Percentiles rank a stretch among this genome's conserved stretches.
These are phyloP conservation scores for Lochmaea capreae DNA, from an alignment of 2,888 invertebrate species.

Conservation along the genomic window DNA sequence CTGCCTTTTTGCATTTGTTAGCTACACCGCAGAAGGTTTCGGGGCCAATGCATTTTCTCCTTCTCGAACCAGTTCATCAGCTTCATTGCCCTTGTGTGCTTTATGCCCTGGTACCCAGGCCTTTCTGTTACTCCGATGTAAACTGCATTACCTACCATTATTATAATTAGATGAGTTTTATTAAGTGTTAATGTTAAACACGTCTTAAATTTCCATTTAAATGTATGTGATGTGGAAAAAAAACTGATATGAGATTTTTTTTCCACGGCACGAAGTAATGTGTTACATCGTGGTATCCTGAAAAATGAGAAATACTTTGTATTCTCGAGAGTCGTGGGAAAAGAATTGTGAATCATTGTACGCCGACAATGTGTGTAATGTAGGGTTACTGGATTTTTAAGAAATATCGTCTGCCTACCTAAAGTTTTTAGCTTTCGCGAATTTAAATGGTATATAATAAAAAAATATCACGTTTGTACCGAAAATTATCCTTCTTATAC, in stretches of 20 bases:
- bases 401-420: background rate
- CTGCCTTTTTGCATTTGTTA: too few relatives aligned
- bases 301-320: constrained; percentile 7
- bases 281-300: background rate
- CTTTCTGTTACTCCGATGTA: too few relatives aligned
- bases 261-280: background rate
- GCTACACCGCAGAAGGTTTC: too few relatives aligned
- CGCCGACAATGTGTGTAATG: background rate
- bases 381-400: background rate
- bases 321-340: background rate
- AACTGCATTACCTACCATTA: too few relatives aligned
- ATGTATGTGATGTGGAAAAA: background rate
- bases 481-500: too few relatives aligned
- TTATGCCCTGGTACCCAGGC: too few relatives aligned
- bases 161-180: too few relatives aligned
- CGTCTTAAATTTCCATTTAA: background rate
- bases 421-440: background rate
- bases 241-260: background rate
- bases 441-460: background rate
- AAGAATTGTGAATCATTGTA: background rate
- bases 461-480: too few relatives aligned
- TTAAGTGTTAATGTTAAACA: too few relatives aligned
- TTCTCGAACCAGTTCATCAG: too few relatives aligned
- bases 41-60: too few relatives aligned
- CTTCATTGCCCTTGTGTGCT: too few relatives aligned